Evolutionary conservation across 2,113 vertebrate genomes (phyloP).

Genomic region (Mobula birostris): DNA sequence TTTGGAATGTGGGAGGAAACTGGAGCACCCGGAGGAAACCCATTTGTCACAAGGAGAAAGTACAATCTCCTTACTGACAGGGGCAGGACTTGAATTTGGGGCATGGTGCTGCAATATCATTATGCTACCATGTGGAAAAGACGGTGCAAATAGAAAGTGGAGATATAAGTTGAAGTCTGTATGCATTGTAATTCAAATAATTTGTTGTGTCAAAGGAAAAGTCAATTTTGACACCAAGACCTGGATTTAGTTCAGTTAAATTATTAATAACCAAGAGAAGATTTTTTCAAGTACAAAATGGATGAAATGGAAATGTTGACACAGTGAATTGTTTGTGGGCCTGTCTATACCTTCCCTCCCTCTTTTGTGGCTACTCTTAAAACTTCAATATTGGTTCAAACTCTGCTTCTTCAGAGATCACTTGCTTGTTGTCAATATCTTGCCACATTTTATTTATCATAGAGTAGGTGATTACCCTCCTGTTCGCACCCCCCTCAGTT

Average conservation of each 20-base stretch:
- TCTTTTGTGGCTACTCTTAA: background rate
- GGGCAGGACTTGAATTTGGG: too few species aligned
- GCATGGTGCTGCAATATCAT: too few species aligned
- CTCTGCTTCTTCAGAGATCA: background rate
- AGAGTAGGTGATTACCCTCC: too few species aligned
- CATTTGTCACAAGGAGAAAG: too few species aligned
- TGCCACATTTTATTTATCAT: too few species aligned
- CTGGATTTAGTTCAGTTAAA: too few species aligned
- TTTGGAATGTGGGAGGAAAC: too few species aligned
- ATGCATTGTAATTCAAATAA: background rate
- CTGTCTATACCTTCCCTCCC: background rate
- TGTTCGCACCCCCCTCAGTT: too few species aligned
- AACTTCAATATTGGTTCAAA: background rate
- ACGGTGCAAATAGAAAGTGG: background rate
- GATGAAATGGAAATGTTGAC: background rate
- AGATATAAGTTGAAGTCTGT: background rate
- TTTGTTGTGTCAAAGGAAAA: background rate
- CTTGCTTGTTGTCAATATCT: background rate
- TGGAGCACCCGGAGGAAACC: too few species aligned
- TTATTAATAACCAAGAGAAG: too few species aligned
- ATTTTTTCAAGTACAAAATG: background rate
- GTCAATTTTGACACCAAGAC: background rate
- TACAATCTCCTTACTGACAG: too few species aligned
- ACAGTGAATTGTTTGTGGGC: background rate
- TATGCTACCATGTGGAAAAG: too few species aligned